Evolutionary conservation across 2,888 invertebrate genomes (phyloP).

Genomic region (Serrognathus titanus): DNA sequence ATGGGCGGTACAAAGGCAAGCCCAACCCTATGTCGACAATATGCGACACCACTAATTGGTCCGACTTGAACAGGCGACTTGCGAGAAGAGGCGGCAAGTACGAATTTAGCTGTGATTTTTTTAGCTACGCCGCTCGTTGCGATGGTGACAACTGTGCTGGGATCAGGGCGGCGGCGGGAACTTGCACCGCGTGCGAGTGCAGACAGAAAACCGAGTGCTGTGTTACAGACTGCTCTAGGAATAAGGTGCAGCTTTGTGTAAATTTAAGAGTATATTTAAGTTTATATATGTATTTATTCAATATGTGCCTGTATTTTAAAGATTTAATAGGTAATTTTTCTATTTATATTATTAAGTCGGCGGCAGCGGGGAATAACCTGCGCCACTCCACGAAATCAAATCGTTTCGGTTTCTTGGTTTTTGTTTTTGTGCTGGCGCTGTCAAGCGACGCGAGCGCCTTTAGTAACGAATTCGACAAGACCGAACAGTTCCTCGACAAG

Average conservation of each 20-base stretch:
- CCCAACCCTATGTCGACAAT: too few relatives aligned
- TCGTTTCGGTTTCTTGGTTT: too few relatives aligned
- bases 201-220: too few relatives aligned
- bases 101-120: conserved; percentile 16
- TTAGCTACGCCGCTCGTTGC: conserved; percentile 5
- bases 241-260: background rate
- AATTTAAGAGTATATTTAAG: conserved; percentile 33
- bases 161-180: background rate
- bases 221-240: too few relatives aligned
- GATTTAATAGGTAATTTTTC: background rate
- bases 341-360: background rate
- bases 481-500: conserved; percentile 54
- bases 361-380: background rate
- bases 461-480: conserved; percentile 45
- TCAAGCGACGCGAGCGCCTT: conserved; percentile 24
- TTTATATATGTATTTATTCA: conserved; percentile 39
- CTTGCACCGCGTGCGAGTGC: too few relatives aligned
- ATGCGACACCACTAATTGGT: too few relatives aligned
- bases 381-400: too few relatives aligned
- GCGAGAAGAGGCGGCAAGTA: conserved; percentile 8
- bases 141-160: conserved; percentile 3
- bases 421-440: background rate
- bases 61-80: too few relatives aligned
- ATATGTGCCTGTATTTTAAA: conserved; percentile 42
- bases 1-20: too few relatives aligned